Conservation (phyloP, 2,113 vertebrate genomes). For the Micromys minutus region DNA sequence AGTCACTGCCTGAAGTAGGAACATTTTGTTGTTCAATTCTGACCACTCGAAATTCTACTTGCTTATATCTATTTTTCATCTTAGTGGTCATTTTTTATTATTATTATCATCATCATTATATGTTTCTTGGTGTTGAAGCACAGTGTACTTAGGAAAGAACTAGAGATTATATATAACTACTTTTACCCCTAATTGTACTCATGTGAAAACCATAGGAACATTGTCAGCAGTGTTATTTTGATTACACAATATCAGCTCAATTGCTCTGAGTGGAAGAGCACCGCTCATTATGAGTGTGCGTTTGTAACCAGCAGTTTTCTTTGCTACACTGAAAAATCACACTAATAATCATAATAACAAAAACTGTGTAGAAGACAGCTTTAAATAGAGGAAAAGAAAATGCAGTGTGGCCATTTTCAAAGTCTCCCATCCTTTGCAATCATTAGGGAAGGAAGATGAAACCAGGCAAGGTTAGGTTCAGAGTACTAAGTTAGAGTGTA, state of each 20-base stretch:
- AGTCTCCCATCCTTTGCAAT: slow-evolving; percentile 34
- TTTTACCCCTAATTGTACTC: background rate
- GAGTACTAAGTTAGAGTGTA: background rate
- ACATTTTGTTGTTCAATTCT: accelerated
- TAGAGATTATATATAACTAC: background rate
- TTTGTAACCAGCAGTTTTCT: slow-evolving; percentile 36
- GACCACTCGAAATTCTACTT: background rate
- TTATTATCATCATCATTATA: background rate
- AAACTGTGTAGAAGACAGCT: background rate
- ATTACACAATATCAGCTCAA: slow-evolving; percentile 4
- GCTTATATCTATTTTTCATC: background rate
- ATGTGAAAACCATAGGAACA: background rate
- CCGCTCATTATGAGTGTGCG: background rate
- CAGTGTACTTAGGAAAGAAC: background rate
- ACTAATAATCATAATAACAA: slow-evolving; percentile 46
- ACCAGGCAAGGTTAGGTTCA: background rate
- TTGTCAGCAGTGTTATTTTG: slow-evolving; percentile 55
- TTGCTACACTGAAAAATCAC: slow-evolving; percentile 33
- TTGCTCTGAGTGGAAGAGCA: slow-evolving; percentile 37
- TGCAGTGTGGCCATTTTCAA: background rate
- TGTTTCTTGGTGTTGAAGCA: background rate
- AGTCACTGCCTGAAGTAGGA: background rate
- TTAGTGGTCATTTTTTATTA: background rate
- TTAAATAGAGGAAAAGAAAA: background rate
- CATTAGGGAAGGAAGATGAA: slow-evolving; percentile 39